Base-by-base conservation (phyloP, 2,113 vertebrate genomes). In the Chaetodon auriga region DNA sequence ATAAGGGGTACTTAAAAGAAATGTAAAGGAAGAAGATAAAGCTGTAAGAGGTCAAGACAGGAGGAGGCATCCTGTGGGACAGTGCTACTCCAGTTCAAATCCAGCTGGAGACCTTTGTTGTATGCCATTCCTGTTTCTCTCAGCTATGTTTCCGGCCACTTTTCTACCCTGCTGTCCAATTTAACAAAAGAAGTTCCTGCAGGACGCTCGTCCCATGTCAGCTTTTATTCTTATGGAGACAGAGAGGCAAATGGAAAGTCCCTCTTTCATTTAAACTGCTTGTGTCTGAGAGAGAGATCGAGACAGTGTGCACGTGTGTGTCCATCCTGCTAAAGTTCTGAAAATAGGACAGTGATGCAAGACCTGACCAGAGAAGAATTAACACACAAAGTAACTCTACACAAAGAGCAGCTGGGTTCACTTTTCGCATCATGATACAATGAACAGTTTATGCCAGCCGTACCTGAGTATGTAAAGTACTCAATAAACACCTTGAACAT, bases 281-380 rank as follows among this genome's bases (percentile, higher is more conserved):
- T 70, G 25, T 74, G 49, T 73, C 35, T 18, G 4, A 23, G 55
- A 36, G 16, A 68, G 35, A 58, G 23, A 65, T 14, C 6, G 16
- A 35, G 54, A 51, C 60, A 63, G n/a, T 61, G 53, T 49, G 61
- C 13, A 45, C 7, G 25, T 81, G 53, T 72, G 66, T 68, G 21
- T 74, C 60, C 75, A 45, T 75, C 48, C 36, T 78, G 61, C 36
- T 81, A 36, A 68, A 84, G 7, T 83, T 82, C 41, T 69, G 35
- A 87, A 93, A 87, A 84, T 92, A 89, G 87, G 91, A 90, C 86
- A 92, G 68, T 74, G 65, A 82, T 81, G 61, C 80, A 71, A 79
- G 64, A 83, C 43, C 63, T 6, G 4, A 78, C 74, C 68, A 84
- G 75, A 78, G 68, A 58, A 70, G 61, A 78, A 68, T 86, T 77